These are phyloP conservation scores for Microchrysa polita DNA, from an alignment of 2,888 invertebrate genomes.

Conservation along the genomic window DNA sequence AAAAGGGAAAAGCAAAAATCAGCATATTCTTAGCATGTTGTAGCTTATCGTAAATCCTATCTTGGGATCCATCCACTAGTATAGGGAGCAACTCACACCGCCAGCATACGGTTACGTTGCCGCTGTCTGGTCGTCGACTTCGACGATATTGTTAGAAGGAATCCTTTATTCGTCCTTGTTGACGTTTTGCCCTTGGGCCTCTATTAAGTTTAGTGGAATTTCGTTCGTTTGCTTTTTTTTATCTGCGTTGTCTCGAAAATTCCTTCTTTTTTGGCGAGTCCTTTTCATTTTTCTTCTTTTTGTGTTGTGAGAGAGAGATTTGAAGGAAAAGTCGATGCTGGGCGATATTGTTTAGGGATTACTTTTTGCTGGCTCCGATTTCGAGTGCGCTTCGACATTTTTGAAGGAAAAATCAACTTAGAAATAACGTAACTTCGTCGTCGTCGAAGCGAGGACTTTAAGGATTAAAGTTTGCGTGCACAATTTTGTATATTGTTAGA, in stretches of 20 bases:
- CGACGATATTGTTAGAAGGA: neutral
- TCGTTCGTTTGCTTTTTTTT: slow-evolving; percentile 29
- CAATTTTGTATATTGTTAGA: neutral
- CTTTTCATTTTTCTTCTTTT: slow-evolving; percentile 1
- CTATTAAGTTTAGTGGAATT: slow-evolving; percentile 34
- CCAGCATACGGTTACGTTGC: neutral
- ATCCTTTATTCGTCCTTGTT: slow-evolving; percentile 22
- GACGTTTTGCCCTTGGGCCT: slow-evolving; percentile 36
- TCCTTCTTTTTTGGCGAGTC: neutral
- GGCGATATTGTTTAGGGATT: slow-evolving; percentile 39
- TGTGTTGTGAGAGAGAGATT: too few species aligned
- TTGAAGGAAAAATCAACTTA: too few species aligned
- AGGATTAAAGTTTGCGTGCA: slow-evolving; percentile 40
- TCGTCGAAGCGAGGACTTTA: slow-evolving; percentile 19
- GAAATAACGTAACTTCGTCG: too few species aligned
- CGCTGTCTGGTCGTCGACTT: too few species aligned
- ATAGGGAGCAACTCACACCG: neutral
- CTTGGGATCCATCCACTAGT: slow-evolving; percentile 36
- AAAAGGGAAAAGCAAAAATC: slow-evolving; percentile 36
- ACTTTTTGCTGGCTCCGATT: slow-evolving; percentile 26
- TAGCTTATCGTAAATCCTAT: slow-evolving; percentile 44
- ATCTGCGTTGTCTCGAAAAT: slow-evolving; percentile 26
- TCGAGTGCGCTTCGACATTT: neutral
- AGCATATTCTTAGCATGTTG: slow-evolving; percentile 43
- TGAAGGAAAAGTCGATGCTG: slow-evolving; percentile 24